phyloP scores from a whole-genome alignment of 2,113 vertebrate species.

The Dascyllus trimaculatus region DNA sequence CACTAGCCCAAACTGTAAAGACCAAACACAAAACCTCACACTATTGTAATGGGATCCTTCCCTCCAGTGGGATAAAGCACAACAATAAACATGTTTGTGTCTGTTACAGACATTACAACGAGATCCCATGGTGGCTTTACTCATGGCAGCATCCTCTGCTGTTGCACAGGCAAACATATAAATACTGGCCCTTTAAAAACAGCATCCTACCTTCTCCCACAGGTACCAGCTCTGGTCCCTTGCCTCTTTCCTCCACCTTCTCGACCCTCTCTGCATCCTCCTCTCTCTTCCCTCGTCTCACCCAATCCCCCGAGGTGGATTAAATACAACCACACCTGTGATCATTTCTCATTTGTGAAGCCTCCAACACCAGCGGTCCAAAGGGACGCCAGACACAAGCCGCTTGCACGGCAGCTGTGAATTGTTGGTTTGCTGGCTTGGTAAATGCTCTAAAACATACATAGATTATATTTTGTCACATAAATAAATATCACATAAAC shows the following conservation, averaged over 20 bases:
- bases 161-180: conserved; percentile 21
- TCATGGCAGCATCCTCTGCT: conserved; percentile 14
- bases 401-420: conserved; percentile 53
- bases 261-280: conserved; percentile 44
- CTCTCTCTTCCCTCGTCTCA: conserved; percentile 40
- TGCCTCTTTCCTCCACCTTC: conserved; percentile 45
- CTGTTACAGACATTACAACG: conserved; percentile 52
- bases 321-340: conserved; percentile 75
- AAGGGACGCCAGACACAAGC: conserved; percentile 57
- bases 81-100: conserved; percentile 75
- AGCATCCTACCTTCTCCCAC: conserved; percentile 39
- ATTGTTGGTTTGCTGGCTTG: conserved; percentile 55
- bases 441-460: conserved; percentile 60
- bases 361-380: conserved; percentile 65
- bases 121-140: conserved; percentile 51
- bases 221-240: conserved; percentile 43
- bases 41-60: conserved; percentile 40
- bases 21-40: conserved; percentile 41
- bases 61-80: conserved; percentile 48
- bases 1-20: conserved; percentile 9
- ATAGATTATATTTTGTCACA: conserved; percentile 52
- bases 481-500: conserved; percentile 52
- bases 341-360: conserved; percentile 78
- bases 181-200: conserved; percentile 49
- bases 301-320: conserved; percentile 62